A percentile compares a stretch with the other conserved stretches of the same genome.
Evolutionary conservation across 2,113 vertebrate species (phyloP).

Genomic region (Propithecus coquereli): DNA sequence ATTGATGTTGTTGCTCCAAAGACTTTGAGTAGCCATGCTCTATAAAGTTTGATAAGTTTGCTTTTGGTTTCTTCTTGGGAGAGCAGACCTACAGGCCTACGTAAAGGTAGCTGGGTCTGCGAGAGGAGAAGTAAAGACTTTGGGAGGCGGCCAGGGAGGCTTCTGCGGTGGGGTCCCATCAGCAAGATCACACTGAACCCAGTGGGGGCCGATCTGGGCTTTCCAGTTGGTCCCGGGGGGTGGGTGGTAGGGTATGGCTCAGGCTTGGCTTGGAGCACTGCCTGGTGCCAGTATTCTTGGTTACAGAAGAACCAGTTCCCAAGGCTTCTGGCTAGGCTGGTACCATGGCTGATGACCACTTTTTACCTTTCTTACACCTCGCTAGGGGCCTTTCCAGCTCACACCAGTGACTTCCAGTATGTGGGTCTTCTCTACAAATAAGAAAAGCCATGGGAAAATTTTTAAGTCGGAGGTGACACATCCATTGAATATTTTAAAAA

Average conservation of each 20-base stretch:
- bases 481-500: background rate
- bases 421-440: background rate
- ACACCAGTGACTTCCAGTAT: background rate
- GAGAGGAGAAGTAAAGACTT: background rate
- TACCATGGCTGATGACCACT: fast-evolving
- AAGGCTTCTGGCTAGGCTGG: background rate
- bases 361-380: background rate
- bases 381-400: background rate
- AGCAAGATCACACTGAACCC: background rate
- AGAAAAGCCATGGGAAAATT: background rate
- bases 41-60: background rate
- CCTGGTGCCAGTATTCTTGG: background rate
- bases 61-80: background rate
- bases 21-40: background rate
- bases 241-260: background rate
- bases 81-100: background rate
- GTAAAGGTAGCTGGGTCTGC: fast-evolving
- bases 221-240: background rate
- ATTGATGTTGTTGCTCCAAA: fast-evolving
- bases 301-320: background rate
- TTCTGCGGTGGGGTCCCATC: fast-evolving
- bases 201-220: fast-evolving
- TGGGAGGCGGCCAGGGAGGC: fast-evolving
- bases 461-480: background rate
- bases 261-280: background rate